A percentile compares a stretch with the other conserved stretches of the same genome.
Conservation (phyloP, 2,113 vertebrate species). For the Amphilophus citrinellus region DNA sequence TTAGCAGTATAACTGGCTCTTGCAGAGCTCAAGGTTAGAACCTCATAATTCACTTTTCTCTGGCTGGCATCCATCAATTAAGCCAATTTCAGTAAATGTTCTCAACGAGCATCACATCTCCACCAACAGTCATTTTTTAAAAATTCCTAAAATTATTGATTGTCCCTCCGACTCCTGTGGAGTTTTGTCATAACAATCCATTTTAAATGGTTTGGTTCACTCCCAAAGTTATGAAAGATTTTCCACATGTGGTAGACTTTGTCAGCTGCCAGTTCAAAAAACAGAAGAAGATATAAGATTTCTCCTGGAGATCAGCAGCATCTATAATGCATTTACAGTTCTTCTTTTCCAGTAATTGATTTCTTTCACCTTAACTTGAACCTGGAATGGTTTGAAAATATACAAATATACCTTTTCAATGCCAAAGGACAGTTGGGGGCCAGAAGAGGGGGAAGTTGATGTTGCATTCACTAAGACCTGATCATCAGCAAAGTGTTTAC, state of each 20-base stretch:
- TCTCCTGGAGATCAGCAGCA: constrained; percentile 54
- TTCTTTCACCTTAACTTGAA: constrained; percentile 43
- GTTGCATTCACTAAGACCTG: not conserved
- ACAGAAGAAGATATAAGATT: constrained; percentile 55
- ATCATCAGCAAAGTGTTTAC: not conserved
- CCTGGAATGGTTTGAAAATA: constrained; percentile 32
- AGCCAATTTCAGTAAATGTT: constrained; percentile 26
- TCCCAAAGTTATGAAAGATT: constrained; percentile 64
- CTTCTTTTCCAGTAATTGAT: constrained; percentile 53
- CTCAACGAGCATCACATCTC: constrained; percentile 9
- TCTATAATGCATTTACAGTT: constrained; percentile 42
- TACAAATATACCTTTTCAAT: constrained; percentile 25
- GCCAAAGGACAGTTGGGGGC: constrained; percentile 16
- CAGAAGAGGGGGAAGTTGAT: not conserved
- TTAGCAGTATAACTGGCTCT: constrained; percentile 24
- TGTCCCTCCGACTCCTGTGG: constrained; percentile 29
- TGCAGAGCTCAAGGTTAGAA: constrained; percentile 15
- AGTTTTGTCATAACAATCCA: constrained; percentile 51
- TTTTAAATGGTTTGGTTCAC: constrained; percentile 58
- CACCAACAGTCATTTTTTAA: constrained; percentile 17
- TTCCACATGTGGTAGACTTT: constrained; percentile 68
- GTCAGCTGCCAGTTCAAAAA: constrained; percentile 63
- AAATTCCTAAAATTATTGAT: constrained; percentile 26
- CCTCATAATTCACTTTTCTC: constrained; percentile 40
- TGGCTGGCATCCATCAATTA: constrained; percentile 42